phyloP scores from a whole-genome alignment of 2,888 invertebrate species.

The Listrodromus nycthemerus region DNA sequence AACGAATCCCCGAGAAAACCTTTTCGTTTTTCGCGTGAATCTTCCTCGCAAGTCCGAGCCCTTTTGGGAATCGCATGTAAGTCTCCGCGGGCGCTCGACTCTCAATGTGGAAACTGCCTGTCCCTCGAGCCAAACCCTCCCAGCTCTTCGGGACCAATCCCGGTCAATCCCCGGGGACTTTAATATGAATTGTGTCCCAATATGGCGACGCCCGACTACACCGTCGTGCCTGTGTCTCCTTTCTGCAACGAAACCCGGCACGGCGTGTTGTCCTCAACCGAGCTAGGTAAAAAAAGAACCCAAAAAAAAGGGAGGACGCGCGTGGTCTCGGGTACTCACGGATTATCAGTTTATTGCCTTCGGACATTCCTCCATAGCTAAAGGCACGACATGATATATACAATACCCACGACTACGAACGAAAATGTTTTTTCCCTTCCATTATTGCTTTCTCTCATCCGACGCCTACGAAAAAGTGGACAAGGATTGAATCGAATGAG shows the following conservation, averaged over 20 bases:
- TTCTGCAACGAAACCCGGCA: conserved; percentile 56
- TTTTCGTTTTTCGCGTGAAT: conserved; percentile 59
- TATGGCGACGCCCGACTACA: conserved; percentile 38
- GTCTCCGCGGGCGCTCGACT: conserved; percentile 68
- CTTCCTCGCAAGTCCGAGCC: conserved; percentile 57
- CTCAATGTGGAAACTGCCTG: conserved; percentile 76
- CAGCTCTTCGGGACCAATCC: conserved; percentile 76
- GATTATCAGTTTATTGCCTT: conserved; percentile 74
- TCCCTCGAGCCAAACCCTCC: conserved; percentile 66
- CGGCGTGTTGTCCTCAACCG: conserved; percentile 69
- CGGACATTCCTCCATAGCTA: conserved; percentile 49
- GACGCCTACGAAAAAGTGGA: conserved; percentile 3
- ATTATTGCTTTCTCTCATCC: neutral
- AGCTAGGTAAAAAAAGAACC: conserved; percentile 63
- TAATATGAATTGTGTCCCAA: conserved; percentile 77
- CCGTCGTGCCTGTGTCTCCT: conserved; percentile 40
- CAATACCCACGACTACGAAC: conserved; percentile 15
- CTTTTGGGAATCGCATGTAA: conserved; percentile 67
- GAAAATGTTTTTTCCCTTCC: conserved; percentile 30
- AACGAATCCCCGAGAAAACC: conserved; percentile 50
- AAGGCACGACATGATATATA: conserved; percentile 37
- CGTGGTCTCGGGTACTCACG: conserved; percentile 67
- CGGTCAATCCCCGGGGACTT: conserved; percentile 77
- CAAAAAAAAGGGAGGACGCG: conserved; percentile 38
- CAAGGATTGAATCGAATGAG: conserved; percentile 29